A percentile compares a stretch with the other conserved stretches of the same genome.
Evolutionary conservation across 2,797 vertebrate species (phyloP).

Genomic region (Periophthalmus magnuspinnatus): DNA sequence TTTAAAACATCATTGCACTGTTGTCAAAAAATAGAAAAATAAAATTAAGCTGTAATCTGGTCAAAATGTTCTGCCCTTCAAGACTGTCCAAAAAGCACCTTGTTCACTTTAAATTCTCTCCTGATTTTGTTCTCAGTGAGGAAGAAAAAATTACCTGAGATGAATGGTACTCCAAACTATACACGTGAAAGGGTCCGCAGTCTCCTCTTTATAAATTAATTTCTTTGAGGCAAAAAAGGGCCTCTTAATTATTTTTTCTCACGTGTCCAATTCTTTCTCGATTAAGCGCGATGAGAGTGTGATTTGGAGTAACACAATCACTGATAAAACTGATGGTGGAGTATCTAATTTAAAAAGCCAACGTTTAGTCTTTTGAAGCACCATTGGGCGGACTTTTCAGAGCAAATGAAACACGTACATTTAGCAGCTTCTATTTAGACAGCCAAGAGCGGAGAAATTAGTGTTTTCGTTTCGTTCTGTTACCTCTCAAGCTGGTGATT

Average conservation of each 20-base stretch:
- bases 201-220: constrained; percentile 55
- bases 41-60: background rate
- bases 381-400: constrained; percentile 35
- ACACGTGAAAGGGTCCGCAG: background rate
- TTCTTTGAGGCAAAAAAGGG: constrained; percentile 67
- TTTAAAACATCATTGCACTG: no score
- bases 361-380: constrained; percentile 63
- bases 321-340: constrained; percentile 69
- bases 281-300: constrained; percentile 67
- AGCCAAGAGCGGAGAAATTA: constrained; percentile 45
- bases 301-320: constrained; percentile 73
- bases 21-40: background rate
- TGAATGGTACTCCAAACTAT: constrained; percentile 27
- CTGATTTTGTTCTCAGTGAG: constrained; percentile 31
- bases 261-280: constrained; percentile 62
- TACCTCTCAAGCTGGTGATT: constrained; percentile 67
- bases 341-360: constrained; percentile 67
- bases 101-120: constrained; percentile 2
- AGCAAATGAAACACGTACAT: constrained; percentile 56
- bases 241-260: constrained; percentile 62
- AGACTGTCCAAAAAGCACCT: constrained; percentile 4
- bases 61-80: no score
- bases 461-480: constrained; percentile 47
- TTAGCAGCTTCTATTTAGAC: constrained; percentile 54
- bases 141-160: constrained; percentile 43